These are phyloP conservation scores for Agapornis roseicollis DNA, from an alignment of 2,113 vertebrate species.

Conservation along the genomic window DNA sequence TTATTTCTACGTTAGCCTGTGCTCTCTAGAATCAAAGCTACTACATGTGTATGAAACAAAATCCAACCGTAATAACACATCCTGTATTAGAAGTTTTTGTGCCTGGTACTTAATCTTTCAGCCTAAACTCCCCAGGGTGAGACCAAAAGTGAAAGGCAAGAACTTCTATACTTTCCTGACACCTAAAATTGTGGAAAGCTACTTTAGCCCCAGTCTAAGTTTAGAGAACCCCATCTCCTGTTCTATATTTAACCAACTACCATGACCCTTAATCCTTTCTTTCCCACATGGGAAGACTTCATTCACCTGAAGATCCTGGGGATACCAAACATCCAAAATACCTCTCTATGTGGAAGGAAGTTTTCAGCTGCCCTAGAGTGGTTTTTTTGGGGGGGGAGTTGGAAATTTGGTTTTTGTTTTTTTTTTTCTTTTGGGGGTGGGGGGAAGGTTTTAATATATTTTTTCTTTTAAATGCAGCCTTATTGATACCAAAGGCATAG, in stretches of 20 bases:
- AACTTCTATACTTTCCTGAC: neutral
- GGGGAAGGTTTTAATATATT: too few relatives aligned
- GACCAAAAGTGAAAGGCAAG: neutral
- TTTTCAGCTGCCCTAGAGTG: neutral
- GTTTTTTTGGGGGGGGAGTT: accelerated
- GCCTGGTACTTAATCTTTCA: neutral
- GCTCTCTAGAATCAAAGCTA: neutral
- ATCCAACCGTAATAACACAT: neutral
- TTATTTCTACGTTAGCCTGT: neutral
- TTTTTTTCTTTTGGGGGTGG: neutral
- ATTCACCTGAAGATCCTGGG: neutral
- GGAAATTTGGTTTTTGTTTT: neutral
- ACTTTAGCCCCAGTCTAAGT: neutral
- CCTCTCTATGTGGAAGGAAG: neutral
- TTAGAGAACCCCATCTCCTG: neutral
- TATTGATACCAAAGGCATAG: neutral
- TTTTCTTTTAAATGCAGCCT: neutral
- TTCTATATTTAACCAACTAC: neutral
- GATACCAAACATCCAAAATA: neutral
- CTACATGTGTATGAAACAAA: neutral
- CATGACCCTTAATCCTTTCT: neutral
- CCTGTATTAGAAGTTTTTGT: neutral
- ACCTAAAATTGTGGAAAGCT: neutral
- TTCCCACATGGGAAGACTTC: neutral
- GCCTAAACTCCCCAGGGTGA: neutral